Percentiles rank a stretch among this genome's conserved stretches.
phyloP scores from a whole-genome alignment of 1,140 invertebrate species.

The Lordiphosa collinella region DNA sequence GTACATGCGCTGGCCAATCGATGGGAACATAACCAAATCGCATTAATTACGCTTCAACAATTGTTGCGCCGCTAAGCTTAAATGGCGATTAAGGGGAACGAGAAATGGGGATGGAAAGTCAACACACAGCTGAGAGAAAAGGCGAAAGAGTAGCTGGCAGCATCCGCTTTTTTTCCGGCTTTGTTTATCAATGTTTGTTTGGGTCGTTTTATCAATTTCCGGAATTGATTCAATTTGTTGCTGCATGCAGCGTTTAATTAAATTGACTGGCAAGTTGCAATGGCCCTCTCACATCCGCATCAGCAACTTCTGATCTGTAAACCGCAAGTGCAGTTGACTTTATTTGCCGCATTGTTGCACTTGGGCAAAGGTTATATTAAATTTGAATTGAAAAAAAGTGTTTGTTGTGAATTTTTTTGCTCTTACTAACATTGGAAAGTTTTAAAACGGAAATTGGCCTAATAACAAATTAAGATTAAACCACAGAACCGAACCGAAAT shows the following conservation, averaged over 20 bases:
- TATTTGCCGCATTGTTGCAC: slow-evolving; percentile 7
- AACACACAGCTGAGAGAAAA: not conserved
- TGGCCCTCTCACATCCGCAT: not conserved
- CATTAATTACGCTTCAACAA: slow-evolving; percentile 74
- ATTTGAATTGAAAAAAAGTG: not conserved
- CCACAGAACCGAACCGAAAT: too few relatives aligned
- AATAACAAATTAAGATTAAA: too few relatives aligned
- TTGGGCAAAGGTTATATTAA: not conserved
- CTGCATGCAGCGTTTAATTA: slow-evolving; percentile 59
- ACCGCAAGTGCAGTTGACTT: too few relatives aligned
- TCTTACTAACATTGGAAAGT: too few relatives aligned
- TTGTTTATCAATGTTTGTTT: slow-evolving; percentile 20
- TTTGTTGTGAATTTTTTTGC: too few relatives aligned
- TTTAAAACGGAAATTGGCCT: too few relatives aligned
- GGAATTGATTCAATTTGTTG: slow-evolving; percentile 52
- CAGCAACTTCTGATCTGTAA: not conserved
- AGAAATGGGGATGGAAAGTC: not conserved
- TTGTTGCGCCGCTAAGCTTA: slow-evolving; percentile 76
- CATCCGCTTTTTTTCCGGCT: slow-evolving; percentile 3
- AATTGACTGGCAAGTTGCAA: slow-evolving; percentile 27
- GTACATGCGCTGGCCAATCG: slow-evolving; percentile 50
- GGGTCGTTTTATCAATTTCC: slow-evolving; percentile 60
- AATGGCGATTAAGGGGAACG: slow-evolving; percentile 57
- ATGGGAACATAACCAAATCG: slow-evolving; percentile 71
- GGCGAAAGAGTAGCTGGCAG: not conserved